Evolutionary conservation across 2,888 invertebrate species (phyloP).

Genomic region (Yponomeuta malinellus): DNA sequence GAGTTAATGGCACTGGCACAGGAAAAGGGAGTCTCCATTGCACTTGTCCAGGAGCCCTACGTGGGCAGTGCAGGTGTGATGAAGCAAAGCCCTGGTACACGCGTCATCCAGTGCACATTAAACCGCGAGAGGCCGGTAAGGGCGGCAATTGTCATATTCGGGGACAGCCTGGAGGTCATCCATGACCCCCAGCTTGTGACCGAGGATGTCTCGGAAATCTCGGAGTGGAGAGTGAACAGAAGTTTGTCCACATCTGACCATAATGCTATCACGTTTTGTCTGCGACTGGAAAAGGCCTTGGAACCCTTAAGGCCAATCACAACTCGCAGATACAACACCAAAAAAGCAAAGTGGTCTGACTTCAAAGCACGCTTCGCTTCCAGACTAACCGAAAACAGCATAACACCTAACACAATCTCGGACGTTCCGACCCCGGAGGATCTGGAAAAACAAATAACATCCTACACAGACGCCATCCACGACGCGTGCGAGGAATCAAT

Average conservation of each 20-base stretch:
- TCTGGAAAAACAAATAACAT: too few relatives aligned
- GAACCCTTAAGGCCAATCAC: background rate
- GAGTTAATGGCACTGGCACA: slow-evolving; percentile 24
- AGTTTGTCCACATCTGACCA: slow-evolving; percentile 19
- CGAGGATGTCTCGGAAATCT: slow-evolving; percentile 24
- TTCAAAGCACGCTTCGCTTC: background rate
- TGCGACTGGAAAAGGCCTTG: background rate
- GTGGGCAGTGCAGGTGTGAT: slow-evolving; percentile 23
- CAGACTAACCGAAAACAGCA: background rate
- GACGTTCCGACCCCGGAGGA: background rate
- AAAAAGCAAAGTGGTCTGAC: background rate
- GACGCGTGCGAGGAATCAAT: too few relatives aligned
- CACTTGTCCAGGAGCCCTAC: slow-evolving; percentile 32
- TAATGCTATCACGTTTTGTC: slow-evolving; percentile 17
- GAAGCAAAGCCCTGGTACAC: slow-evolving; percentile 21
- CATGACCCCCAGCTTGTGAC: slow-evolving; percentile 26
- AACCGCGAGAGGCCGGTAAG: slow-evolving; percentile 26
- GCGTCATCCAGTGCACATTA: slow-evolving; percentile 25
- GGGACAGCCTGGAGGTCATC: slow-evolving; percentile 18
- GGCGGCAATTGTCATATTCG: slow-evolving; percentile 26
- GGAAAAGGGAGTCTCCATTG: slow-evolving; percentile 14
- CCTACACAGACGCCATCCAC: too few relatives aligned
- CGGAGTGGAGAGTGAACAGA: slow-evolving; percentile 23
- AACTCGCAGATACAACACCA: background rate
- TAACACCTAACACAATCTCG: slow-evolving; percentile 10